Evolutionary conservation across 1,140 invertebrate genomes (phyloP).

Genomic region (Homarus americanus): DNA sequence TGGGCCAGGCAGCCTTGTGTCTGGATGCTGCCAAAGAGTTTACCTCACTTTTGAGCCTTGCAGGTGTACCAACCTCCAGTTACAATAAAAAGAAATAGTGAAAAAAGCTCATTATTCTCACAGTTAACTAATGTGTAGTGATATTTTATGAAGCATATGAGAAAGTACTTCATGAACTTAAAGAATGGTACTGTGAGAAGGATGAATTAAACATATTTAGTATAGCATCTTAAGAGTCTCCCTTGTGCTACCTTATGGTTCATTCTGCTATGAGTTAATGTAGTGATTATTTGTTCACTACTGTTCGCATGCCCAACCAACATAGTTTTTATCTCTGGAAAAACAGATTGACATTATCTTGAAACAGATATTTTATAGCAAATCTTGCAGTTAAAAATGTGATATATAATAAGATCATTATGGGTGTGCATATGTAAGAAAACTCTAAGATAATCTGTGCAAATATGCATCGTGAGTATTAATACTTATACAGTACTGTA

Average conservation of each 20-base stretch:
- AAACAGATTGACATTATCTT: not conserved
- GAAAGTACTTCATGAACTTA: not conserved
- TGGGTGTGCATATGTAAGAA: no score
- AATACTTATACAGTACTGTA: no score
- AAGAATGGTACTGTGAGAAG: not conserved
- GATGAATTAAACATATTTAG: not conserved
- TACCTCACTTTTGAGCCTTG: conserved; percentile 20
- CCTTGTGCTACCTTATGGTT: not conserved
- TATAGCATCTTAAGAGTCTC: not conserved
- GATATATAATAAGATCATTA: no score
- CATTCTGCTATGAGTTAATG: not conserved
- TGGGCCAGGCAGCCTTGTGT: no score
- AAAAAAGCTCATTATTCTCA: not conserved
- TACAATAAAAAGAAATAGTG: not conserved
- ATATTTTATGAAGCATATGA: no score
- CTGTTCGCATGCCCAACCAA: not conserved
- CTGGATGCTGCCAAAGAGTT: conserved; percentile 20
- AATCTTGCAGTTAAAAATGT: no score
- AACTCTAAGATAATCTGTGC: no score
- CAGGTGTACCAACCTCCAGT: conserved; percentile 34
- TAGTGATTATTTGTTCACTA: not conserved
- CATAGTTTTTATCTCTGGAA: not conserved
- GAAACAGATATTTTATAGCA: not conserved
- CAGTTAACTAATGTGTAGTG: no score
- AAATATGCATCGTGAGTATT: no score